Conservation (phyloP, 2,797 vertebrate genomes). For the Peromyscus melanophrys region DNA sequence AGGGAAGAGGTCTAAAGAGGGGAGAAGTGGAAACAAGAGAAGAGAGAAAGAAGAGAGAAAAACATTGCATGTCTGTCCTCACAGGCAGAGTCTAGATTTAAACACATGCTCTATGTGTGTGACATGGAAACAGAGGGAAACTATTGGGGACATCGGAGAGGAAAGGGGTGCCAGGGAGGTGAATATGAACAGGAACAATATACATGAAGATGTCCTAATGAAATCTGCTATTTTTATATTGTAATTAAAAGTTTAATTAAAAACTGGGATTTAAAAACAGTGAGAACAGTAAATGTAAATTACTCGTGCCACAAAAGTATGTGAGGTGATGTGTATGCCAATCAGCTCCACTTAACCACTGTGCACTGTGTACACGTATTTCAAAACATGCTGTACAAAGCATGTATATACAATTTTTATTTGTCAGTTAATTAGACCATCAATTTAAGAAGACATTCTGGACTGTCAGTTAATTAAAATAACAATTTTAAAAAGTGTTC, state of each 20-base stretch:
- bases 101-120: background rate
- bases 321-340: background rate
- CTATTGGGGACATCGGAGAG: background rate
- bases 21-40: too few species aligned
- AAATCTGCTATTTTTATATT: background rate
- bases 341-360: background rate
- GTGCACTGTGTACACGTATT: too few species aligned
- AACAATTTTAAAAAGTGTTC: background rate
- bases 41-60: background rate
- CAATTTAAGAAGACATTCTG: background rate
- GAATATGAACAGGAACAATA: background rate
- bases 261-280: background rate
- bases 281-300: background rate
- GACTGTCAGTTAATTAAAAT: background rate
- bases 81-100: background rate
- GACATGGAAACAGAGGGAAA: background rate
- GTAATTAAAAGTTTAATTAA: background rate
- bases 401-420: background rate
- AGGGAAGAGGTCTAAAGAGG: background rate
- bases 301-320: background rate
- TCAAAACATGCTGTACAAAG: background rate
- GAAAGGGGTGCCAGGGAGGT: background rate
- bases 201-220: background rate
- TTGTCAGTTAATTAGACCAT: background rate
- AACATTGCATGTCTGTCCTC: too few species aligned